Evolutionary conservation across 2,113 vertebrate species (phyloP).

Genomic region (Cyphomyrus plagiostoma): DNA sequence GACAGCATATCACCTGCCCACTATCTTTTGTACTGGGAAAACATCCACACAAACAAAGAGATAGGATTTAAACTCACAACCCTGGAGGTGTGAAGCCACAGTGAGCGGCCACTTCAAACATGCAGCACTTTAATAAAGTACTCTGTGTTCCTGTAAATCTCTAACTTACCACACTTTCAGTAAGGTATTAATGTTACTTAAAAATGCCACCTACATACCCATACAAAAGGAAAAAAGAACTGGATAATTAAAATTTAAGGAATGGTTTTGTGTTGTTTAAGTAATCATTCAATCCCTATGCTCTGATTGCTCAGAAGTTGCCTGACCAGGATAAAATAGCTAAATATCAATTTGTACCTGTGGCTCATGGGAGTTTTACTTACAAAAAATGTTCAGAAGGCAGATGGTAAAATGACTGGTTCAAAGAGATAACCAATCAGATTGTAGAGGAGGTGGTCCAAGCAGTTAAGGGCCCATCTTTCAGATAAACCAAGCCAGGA

Average conservation of each 20-base stretch:
- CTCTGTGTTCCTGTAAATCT: neutral
- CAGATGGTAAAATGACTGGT: too few species aligned
- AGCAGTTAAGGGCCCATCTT: neutral
- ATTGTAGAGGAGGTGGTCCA: too few species aligned
- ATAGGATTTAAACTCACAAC: neutral
- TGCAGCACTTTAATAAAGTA: neutral
- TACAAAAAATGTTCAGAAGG: too few species aligned
- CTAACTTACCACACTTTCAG: neutral
- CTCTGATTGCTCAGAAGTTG: neutral
- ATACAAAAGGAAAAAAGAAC: neutral
- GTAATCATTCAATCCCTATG: neutral
- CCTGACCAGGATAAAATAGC: neutral
- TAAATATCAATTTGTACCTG: neutral
- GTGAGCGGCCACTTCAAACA: neutral
- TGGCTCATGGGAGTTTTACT: too few species aligned
- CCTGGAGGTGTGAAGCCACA: neutral
- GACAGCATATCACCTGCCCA: neutral
- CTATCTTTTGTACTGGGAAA: neutral
- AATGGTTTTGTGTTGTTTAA: neutral
- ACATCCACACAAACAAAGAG: neutral
- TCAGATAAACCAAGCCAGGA: neutral
- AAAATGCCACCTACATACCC: neutral
- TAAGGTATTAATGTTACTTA: neutral
- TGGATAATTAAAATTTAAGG: neutral
- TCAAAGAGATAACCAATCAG: neutral